Evolutionary conservation across 2,888 invertebrate species (phyloP), one percentile per base, ranked within the genome.

Genomic region (Orthosia gothica): DNA sequence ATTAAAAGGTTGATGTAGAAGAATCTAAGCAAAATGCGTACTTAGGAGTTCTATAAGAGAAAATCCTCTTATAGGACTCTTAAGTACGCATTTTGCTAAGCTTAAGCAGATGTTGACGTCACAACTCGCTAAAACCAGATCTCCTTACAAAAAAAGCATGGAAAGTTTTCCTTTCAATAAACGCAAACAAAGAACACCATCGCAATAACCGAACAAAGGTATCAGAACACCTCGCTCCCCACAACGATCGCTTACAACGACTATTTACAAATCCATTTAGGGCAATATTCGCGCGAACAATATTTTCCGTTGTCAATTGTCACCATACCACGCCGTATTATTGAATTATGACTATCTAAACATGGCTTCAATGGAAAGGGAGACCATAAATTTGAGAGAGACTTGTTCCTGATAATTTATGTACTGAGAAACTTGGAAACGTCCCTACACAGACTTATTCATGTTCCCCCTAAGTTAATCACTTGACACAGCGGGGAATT

Each of bases 351-450:
- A 83, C 86, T 83, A 84, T 90, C 87, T 88, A 90, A 92, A 89
- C 90, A 89, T 76, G 82, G 82, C 79, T 70, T 77, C 87, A 85
- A 82, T 84, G 85, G 84, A 85, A 81, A 83, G 89, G 86, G 87
- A 81, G 76, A 82, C 89, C 90, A 92, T 93, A 93, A 93, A 93
- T 93, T 90, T 84, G 83, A 74, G 83, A 84, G 87, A 89, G 89
- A 90, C 90, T 92, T 91, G 91, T 90, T 89, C 84, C 84, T 82
- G 84, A 91, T 92, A 93, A 92, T 92, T 93, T 92, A 93, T 92
- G 91, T 90, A 89, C 91, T 84, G 74, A 81, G 84, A 85, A 91
- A 90, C 87, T 91, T 90, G 83, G 82, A 81, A 75, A 79, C 77
- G 74, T 85, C 81, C 82, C 81, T 85, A 88, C 88, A 89, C 88